Conservation (phyloP, 2,888 invertebrate species). For the Epirrhoe alternata region DNA sequence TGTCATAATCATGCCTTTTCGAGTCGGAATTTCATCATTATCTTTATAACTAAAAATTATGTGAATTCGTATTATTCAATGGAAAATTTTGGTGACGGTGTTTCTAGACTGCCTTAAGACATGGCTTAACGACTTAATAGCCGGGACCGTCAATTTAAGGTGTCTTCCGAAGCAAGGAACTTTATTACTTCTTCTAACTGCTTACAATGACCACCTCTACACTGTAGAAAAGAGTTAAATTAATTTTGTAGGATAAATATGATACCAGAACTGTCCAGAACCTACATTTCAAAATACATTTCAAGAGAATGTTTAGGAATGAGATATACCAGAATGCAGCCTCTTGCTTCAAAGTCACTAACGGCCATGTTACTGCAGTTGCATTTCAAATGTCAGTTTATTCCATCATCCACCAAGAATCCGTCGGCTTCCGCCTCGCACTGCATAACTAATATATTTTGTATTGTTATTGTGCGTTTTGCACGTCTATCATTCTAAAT, state of each 20-base stretch:
- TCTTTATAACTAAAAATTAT: too few species aligned
- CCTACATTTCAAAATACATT: not conserved
- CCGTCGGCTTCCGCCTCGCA: conserved; percentile 9
- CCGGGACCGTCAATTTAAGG: too few species aligned
- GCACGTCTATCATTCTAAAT: not conserved
- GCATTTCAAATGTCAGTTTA: conserved; percentile 36
- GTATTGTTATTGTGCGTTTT: conserved; percentile 2
- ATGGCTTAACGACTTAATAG: too few species aligned
- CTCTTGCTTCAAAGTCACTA: not conserved
- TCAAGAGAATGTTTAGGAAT: not conserved
- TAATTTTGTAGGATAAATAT: too few species aligned
- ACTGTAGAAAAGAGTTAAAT: too few species aligned
- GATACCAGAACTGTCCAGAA: not conserved
- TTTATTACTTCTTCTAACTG: too few species aligned
- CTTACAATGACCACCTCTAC: too few species aligned
- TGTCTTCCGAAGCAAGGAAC: too few species aligned
- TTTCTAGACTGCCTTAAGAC: too few species aligned
- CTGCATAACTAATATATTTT: not conserved
- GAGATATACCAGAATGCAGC: not conserved
- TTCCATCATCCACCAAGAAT: conserved; percentile 14
- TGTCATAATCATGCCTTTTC: not conserved
- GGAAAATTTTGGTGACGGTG: too few species aligned
- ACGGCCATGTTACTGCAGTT: conserved; percentile 12
- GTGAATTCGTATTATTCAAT: too few species aligned
- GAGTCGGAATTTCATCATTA: too few species aligned